phyloP scores from a whole-genome alignment of 92 coral and sea anemone species.

The Umimayanthus kanabou region DNA sequence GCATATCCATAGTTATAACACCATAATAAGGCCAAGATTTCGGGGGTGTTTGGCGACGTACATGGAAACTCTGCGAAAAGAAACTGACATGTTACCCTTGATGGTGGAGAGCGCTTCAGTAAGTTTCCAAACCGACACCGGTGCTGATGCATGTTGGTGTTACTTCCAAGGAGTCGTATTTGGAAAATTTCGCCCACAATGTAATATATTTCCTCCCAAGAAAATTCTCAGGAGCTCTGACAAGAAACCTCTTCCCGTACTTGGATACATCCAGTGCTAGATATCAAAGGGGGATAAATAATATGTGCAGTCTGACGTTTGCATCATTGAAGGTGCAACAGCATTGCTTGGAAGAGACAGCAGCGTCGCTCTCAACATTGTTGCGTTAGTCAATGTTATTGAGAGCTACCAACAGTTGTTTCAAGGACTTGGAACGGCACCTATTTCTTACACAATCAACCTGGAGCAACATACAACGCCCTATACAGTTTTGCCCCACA shows the following conservation, averaged over 20 bases:
- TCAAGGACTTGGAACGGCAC: constrained; percentile 38
- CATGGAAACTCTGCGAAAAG: too few relatives aligned
- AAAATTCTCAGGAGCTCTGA: constrained; percentile 33
- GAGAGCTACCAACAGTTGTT: constrained; percentile 27
- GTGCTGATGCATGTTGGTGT: too few relatives aligned
- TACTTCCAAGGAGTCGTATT: too few relatives aligned
- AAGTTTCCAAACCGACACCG: too few relatives aligned
- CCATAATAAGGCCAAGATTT: constrained; percentile 13
- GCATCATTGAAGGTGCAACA: constrained; percentile 28
- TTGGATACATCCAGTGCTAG: constrained; percentile 27
- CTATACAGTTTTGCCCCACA: too few relatives aligned
- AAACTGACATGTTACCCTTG: too few relatives aligned
- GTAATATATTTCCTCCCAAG: constrained; percentile 3
- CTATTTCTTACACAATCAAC: constrained; percentile 27
- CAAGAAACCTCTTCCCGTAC: constrained; percentile 37
- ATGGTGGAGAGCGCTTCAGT: too few relatives aligned
- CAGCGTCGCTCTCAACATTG: constrained; percentile 37
- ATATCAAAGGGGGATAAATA: constrained; percentile 31
- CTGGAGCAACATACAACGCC: constrained; percentile 9
- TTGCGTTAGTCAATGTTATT: constrained; percentile 1
- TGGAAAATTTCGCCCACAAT: neutral
- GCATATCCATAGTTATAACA: neutral
- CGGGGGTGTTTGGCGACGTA: neutral
- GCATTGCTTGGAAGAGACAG: constrained; percentile 33
- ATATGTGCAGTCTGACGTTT: constrained; percentile 24